Base-by-base conservation (phyloP, 2,797 vertebrate genomes). In the Chaetodon trifasciatus region DNA sequence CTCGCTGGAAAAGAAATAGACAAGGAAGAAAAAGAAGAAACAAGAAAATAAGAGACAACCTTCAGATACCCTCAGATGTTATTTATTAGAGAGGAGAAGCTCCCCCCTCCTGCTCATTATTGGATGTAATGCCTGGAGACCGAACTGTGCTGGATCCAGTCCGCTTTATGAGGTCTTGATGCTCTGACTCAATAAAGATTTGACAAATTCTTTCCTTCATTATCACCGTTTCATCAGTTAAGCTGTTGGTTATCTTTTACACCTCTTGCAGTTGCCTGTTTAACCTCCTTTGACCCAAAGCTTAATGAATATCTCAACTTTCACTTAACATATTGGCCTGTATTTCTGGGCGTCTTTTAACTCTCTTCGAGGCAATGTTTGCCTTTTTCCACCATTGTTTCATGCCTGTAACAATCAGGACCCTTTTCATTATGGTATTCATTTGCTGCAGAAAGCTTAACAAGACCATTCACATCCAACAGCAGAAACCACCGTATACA, bases 41-140 rank as follows among this genome's bases (percentile, higher is more conserved):
- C 85, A 87, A 75, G 81, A 92, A 91, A 90, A 95, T 93, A 95
- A 92, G 96, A 96, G 92, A 93, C 94, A 96, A 96, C 95, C 95
- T 96, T 95, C 89, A 95, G 94, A 95, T 94, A 86, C 87, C 82
- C 89, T 96, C 96, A 97, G 93, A 96, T 97, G 97, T 93, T 96
- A 95, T 95, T 96, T 94, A 96, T 97, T 97, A 97, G 78, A 81
- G 84, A 76, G 78, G 85, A 95, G 94, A 95, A 93, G 86, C 91
- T 89, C 65, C 21, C 49, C 46, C 28, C 62, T 11, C 46, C 90
- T 12, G 91, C 96, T 96, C 96, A 95, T 96, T 96, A 95, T 93
- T 92, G 91, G 77, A 93, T 90, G 94, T 88, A 83, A 92, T 91
- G 94, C 96, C 95, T 95, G 88, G 90, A 96, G 95, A 96, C 94